Conservation (phyloP, 2,113 vertebrate species). For the Pachyramphus minor region DNA sequence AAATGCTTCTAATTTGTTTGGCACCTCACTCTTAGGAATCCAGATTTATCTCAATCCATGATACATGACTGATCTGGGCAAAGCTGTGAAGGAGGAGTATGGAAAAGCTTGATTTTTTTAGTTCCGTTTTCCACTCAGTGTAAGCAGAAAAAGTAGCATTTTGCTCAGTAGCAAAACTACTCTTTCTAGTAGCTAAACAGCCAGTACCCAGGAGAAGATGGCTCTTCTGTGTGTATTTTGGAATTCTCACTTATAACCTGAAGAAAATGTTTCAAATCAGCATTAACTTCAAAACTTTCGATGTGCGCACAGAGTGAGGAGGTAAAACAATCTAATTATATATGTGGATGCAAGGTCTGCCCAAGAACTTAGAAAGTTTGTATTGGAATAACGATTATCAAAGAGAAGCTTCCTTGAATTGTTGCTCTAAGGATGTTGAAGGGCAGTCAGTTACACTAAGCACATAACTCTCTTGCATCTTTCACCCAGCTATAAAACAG, state of each 20-base stretch:
- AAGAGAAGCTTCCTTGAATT: not conserved
- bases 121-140: not conserved
- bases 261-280: not conserved
- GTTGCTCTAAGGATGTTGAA: not conserved
- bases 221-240: not conserved
- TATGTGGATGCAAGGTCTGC: not conserved
- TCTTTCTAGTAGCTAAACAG: not conserved
- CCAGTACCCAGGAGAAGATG: not conserved
- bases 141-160: not conserved
- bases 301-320: not conserved
- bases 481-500: not conserved
- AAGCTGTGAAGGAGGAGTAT: not conserved
- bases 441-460: not conserved
- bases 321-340: not conserved
- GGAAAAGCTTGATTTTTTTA: not conserved
- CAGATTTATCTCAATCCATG: not conserved
- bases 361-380: not conserved
- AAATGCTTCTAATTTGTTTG: not conserved
- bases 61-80: not conserved
- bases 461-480: not conserved
- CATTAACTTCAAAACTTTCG: not conserved
- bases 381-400: not conserved
- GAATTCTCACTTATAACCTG: rapidly evolving
- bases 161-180: not conserved
- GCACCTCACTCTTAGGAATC: not conserved